Conservation (phyloP, 35 echinoderm and acorn worm genomes). For the Ophioderma brevispina region DNA sequence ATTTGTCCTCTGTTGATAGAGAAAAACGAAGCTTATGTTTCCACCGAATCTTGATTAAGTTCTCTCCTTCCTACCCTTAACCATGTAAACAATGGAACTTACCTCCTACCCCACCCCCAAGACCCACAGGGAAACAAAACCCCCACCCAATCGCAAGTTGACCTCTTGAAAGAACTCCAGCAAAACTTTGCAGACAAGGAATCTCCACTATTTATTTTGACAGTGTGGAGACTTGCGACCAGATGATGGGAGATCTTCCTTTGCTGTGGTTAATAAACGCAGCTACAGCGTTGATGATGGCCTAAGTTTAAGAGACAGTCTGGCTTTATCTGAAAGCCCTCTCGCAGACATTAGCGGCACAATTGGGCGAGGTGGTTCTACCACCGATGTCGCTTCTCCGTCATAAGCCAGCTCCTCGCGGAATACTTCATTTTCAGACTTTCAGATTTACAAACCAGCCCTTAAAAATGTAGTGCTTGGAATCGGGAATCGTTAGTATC, state of each 20-base stretch:
- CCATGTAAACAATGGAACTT: not conserved
- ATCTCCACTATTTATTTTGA: conserved; percentile 3
- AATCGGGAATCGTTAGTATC: conserved; percentile 31
- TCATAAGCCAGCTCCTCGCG: not conserved
- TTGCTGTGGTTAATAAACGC: conserved; percentile 29
- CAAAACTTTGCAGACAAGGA: too few relatives aligned
- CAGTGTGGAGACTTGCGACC: not conserved
- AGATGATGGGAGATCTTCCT: not conserved
- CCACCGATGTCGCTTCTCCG: not conserved
- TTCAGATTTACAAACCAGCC: not conserved
- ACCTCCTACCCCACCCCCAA: conserved; percentile 50
- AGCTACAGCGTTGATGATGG: conserved; percentile 55
- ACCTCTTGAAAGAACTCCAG: conserved; percentile 64
- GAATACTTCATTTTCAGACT: conserved; percentile 27
- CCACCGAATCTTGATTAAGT: conserved; percentile 83
- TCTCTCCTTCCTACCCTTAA: not conserved
- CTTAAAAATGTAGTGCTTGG: not conserved
- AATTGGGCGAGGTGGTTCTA: conserved; percentile 13
- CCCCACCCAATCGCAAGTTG: conserved; percentile 5
- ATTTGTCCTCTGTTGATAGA: conserved; percentile 85
- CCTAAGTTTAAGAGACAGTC: conserved; percentile 25
- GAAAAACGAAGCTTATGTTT: conserved; percentile 83
- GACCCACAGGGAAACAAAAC: conserved; percentile 12
- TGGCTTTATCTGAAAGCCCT: not conserved
- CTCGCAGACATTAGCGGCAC: conserved; percentile 18